phyloP scores from a whole-genome alignment of 2,888 invertebrate species.

The Metacarcinus magister region DNA sequence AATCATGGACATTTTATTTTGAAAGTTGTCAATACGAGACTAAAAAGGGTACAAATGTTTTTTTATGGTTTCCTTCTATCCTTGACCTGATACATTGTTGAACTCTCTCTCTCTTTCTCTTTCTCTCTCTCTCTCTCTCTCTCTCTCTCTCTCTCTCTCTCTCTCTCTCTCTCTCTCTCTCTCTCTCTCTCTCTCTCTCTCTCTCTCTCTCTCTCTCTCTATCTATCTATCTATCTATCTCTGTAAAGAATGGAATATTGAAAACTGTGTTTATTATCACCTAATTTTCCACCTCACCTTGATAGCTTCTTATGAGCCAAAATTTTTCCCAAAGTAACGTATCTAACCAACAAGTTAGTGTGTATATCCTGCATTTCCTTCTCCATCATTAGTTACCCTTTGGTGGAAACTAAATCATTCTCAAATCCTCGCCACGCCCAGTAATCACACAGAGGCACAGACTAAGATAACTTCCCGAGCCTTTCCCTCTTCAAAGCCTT shows the following conservation, averaged over 20 bases:
- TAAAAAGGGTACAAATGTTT: too few relatives aligned
- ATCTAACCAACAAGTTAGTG: background rate
- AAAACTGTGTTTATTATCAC: background rate
- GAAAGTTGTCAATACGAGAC: background rate
- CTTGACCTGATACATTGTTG: too few relatives aligned
- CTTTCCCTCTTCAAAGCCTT: conserved; percentile 3
- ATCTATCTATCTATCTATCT: background rate
- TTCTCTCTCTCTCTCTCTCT: background rate
- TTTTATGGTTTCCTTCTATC: too few relatives aligned
- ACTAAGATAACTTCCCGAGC: conserved; percentile 26
- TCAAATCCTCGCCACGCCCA: background rate
- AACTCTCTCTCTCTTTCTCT: background rate
- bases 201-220: background rate
- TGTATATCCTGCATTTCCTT: background rate
- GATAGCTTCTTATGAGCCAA: background rate
- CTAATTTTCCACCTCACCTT: background rate
- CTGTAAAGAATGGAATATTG: too few relatives aligned
- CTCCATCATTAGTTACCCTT: background rate
- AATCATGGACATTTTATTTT: background rate
- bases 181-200: too few relatives aligned
- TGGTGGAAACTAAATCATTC: conserved; percentile 9
- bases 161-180: too few relatives aligned
- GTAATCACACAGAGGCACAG: background rate
- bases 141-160: background rate
- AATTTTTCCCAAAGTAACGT: background rate